A percentile compares a stretch with the other conserved stretches of the same genome.
Evolutionary conservation across 2,113 vertebrate species (phyloP).

Genomic region (Amblyornis subalaris): DNA sequence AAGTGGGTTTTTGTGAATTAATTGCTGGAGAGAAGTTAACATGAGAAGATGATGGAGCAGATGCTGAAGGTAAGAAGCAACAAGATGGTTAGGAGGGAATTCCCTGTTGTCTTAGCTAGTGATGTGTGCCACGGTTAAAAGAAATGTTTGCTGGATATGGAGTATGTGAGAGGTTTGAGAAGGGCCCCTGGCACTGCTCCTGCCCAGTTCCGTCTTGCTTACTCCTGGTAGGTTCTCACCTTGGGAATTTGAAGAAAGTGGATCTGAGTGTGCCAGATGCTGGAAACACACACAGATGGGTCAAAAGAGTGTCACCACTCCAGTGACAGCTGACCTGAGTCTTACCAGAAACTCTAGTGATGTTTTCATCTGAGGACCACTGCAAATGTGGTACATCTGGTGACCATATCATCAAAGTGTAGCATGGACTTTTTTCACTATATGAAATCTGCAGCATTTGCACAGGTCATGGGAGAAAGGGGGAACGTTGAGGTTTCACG

Average conservation of each 20-base stretch:
- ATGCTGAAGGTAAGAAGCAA: not conserved
- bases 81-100: not conserved
- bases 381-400: not conserved
- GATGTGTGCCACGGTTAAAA: not conserved
- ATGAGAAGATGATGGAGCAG: not conserved
- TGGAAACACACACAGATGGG: not conserved
- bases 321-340: not conserved
- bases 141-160: not conserved
- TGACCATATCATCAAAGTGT: not conserved
- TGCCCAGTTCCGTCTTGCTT: not conserved
- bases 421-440: not conserved
- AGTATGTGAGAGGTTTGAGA: not conserved
- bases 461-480: not conserved
- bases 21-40: not conserved
- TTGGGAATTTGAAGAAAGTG: not conserved
- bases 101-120: not conserved
- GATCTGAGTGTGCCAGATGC: not conserved
- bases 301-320: not conserved
- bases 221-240: not conserved
- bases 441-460: not conserved
- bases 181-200: not conserved
- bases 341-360: not conserved
- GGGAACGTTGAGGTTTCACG: not conserved
- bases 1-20: not conserved
- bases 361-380: not conserved